Evolutionary conservation across 1,140 invertebrate species (phyloP).

Genomic region (Drosophila athabasca): DNA sequence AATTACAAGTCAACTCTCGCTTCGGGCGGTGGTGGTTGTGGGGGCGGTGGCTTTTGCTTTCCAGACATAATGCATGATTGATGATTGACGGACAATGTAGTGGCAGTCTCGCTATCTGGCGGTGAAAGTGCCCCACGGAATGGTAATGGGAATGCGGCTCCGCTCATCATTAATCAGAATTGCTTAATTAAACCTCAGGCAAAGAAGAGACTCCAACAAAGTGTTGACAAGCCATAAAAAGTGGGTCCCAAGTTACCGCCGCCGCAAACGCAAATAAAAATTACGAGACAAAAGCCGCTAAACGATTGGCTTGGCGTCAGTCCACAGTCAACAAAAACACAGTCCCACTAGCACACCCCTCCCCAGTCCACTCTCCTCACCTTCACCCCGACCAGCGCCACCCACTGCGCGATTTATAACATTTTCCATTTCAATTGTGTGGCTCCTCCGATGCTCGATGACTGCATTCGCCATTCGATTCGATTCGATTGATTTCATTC

Average conservation of each 20-base stretch:
- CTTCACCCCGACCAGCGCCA: background rate
- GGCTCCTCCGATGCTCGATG: slow-evolving; percentile 46
- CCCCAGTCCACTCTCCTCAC: background rate
- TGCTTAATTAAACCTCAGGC: slow-evolving; percentile 51
- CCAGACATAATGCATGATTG: slow-evolving; percentile 70
- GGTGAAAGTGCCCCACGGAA: background rate
- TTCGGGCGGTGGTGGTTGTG: background rate
- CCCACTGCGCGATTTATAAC: slow-evolving; percentile 62
- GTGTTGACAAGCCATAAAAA: slow-evolving; percentile 70
- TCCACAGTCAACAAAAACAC: background rate
- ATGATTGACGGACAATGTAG: slow-evolving; percentile 40
- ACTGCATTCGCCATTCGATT: slow-evolving; percentile 54
- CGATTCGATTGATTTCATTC: slow-evolving; percentile 76
- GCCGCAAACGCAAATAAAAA: slow-evolving; percentile 42
- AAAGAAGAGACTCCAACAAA: slow-evolving; percentile 41
- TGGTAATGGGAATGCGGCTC: slow-evolving; percentile 20
- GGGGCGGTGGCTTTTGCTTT: background rate
- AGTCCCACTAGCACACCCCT: too few species aligned
- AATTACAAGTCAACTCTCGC: slow-evolving; percentile 69
- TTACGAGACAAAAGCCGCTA: slow-evolving; percentile 55
- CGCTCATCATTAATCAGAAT: slow-evolving; percentile 62
- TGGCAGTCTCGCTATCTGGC: too few species aligned
- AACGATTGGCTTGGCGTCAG: slow-evolving; percentile 73
- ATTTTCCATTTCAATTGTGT: slow-evolving; percentile 77
- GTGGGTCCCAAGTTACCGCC: slow-evolving; percentile 20